A percentile compares a stretch with the other conserved stretches of the same genome.
These are phyloP conservation scores for Chondrosia reniformis DNA, from an alignment of 37 sponge, comb jelly and placozoan genomes.

Conservation along the genomic window DNA sequence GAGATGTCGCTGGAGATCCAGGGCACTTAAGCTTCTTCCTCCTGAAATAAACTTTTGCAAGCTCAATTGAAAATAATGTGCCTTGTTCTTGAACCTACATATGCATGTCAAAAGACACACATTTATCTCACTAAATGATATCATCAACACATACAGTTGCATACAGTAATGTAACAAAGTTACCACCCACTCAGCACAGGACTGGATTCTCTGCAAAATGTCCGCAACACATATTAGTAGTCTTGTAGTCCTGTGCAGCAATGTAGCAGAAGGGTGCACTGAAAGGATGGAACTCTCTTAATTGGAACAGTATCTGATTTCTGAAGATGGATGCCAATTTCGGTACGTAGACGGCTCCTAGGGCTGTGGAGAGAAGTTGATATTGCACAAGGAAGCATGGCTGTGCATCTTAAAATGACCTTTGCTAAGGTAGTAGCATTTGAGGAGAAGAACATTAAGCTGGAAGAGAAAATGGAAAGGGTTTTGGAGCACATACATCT, in stretches of 20 bases:
- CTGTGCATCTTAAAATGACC: no score
- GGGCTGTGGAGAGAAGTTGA: not conserved
- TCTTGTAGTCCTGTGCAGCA: not conserved
- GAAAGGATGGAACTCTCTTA: not conserved
- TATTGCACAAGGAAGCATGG: no score
- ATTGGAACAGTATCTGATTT: not conserved
- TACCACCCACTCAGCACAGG: no score
- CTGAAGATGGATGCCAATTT: not conserved
- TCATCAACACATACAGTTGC: not conserved
- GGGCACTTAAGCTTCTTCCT: slow-evolving; percentile 35
- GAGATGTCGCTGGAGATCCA: no score
- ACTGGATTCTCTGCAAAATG: not conserved
- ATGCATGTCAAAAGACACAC: not conserved
- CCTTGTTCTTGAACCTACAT: slow-evolving; percentile 74
- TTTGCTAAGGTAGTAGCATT: no score
- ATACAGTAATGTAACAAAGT: no score
- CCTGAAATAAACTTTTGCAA: slow-evolving; percentile 70
- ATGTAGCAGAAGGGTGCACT: not conserved
- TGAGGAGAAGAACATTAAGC: no score
- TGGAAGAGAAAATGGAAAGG: no score
- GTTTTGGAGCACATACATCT: no score
- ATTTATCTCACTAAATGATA: not conserved
- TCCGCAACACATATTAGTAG: not conserved
- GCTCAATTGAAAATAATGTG: slow-evolving; percentile 71
- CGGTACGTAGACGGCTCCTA: not conserved